Percentiles rank a stretch among this genome's conserved stretches.
Conservation (phyloP, 2,888 invertebrate species). For the Clostera curtula region DNA sequence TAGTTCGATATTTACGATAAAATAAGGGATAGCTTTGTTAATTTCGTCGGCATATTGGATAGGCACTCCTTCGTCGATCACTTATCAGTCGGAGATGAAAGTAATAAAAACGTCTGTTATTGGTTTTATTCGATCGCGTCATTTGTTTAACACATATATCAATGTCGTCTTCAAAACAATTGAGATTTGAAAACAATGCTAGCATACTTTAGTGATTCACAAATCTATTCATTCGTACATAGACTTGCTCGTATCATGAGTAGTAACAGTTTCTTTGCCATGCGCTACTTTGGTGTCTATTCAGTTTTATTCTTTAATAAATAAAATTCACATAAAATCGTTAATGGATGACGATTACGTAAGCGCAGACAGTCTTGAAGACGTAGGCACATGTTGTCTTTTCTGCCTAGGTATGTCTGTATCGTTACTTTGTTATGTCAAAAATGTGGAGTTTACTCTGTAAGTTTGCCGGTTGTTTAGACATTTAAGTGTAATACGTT, state of each 20-base stretch:
- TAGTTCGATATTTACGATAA: too few relatives aligned
- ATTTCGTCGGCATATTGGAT: too few relatives aligned
- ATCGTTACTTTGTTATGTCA: slow-evolving; percentile 1
- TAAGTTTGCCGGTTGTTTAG: too few relatives aligned
- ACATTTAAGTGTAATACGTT: too few relatives aligned
- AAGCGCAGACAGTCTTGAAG: slow-evolving; percentile 56
- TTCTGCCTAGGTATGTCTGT: slow-evolving; percentile 49
- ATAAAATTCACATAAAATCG: slow-evolving; percentile 19
- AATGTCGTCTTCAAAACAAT: slow-evolving; percentile 53
- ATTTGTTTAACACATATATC: slow-evolving; percentile 49
- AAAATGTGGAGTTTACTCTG: too few relatives aligned
- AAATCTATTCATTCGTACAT: slow-evolving; percentile 37
- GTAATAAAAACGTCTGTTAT: slow-evolving; percentile 13
- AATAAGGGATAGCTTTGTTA: too few relatives aligned
- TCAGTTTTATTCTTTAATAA: slow-evolving; percentile 18
- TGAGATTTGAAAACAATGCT: slow-evolving; percentile 55
- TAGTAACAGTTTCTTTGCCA: slow-evolving; percentile 39
- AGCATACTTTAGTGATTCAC: slow-evolving; percentile 54
- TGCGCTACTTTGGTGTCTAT: slow-evolving; percentile 29
- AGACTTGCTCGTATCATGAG: slow-evolving; percentile 32
- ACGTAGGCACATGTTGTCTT: slow-evolving; percentile 62
- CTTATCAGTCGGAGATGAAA: too few relatives aligned
- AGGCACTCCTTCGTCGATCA: too few relatives aligned
- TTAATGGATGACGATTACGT: slow-evolving; percentile 53
- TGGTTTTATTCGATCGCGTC: slow-evolving; percentile 22